Conservation (phyloP, 2,888 invertebrate genomes). For the Aleiodes leptofemur region DNA sequence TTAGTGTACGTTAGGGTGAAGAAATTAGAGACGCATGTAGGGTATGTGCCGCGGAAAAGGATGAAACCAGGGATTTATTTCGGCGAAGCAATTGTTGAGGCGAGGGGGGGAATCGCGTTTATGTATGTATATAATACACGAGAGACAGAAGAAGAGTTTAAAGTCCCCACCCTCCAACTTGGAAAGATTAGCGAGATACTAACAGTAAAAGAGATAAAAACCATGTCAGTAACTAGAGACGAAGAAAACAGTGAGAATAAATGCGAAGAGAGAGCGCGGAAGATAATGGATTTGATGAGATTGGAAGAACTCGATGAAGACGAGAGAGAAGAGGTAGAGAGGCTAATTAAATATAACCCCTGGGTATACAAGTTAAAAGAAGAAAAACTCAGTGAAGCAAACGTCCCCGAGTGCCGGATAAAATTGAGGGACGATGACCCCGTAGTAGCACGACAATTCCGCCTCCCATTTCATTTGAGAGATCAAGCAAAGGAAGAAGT, state of each 20-base stretch:
- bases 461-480: too few species aligned
- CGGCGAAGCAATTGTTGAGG: background rate
- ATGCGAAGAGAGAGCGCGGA: background rate
- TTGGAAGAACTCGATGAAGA: background rate
- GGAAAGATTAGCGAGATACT: too few species aligned
- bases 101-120: background rate
- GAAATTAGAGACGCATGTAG: background rate
- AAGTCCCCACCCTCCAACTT: background rate
- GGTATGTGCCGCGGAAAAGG: background rate
- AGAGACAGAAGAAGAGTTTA: background rate
- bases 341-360: background rate
- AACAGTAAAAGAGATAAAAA: too few species aligned
- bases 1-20: background rate
- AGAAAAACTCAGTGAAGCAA: background rate
- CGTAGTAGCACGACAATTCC: too few species aligned
- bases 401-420: background rate
- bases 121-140: conserved; percentile 1
- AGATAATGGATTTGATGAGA: background rate
- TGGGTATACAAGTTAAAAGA: background rate
- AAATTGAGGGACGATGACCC: background rate
- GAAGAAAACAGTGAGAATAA: too few species aligned
- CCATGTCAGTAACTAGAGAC: too few species aligned
- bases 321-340: background rate
- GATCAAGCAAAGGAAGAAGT: too few species aligned
- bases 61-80: background rate